Conservation (phyloP, 2,113 vertebrate species). For the Ibidorhyncha struthersii region DNA sequence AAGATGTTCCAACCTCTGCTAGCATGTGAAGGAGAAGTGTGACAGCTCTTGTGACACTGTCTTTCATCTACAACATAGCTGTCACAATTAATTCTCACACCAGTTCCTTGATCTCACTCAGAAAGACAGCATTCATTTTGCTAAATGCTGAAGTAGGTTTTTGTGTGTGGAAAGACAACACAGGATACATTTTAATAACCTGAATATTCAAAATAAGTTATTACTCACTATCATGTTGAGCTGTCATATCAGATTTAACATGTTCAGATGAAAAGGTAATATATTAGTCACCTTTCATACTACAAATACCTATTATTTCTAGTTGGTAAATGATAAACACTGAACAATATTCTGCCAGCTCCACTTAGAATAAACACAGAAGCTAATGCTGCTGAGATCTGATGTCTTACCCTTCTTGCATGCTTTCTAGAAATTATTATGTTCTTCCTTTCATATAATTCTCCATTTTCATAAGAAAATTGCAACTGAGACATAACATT, state of each 20-base stretch:
- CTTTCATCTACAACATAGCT: constrained; percentile 17
- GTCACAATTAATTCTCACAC: constrained; percentile 34
- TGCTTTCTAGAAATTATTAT: neutral
- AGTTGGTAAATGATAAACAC: neutral
- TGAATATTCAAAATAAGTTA: constrained; percentile 37
- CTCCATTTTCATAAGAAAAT: neutral
- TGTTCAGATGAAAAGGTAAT: constrained; percentile 14
- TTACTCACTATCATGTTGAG: constrained; percentile 31
- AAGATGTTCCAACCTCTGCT: neutral
- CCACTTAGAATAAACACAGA: neutral
- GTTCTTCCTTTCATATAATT: neutral
- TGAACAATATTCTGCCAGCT: neutral
- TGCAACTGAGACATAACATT: neutral
- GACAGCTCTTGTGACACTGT: neutral
- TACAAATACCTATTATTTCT: constrained; percentile 34
- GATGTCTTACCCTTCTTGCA: neutral
- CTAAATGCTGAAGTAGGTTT: neutral
- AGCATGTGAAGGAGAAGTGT: neutral
- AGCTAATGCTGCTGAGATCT: neutral
- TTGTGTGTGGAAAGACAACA: constrained; percentile 17
- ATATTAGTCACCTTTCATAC: constrained; percentile 25
- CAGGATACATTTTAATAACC: constrained; percentile 26
- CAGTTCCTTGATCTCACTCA: neutral
- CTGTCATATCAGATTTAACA: constrained; percentile 6
- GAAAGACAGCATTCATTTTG: neutral